These are phyloP conservation scores for Danionella dracula DNA, from an alignment of 2,797 vertebrate species.

Conservation along the genomic window DNA sequence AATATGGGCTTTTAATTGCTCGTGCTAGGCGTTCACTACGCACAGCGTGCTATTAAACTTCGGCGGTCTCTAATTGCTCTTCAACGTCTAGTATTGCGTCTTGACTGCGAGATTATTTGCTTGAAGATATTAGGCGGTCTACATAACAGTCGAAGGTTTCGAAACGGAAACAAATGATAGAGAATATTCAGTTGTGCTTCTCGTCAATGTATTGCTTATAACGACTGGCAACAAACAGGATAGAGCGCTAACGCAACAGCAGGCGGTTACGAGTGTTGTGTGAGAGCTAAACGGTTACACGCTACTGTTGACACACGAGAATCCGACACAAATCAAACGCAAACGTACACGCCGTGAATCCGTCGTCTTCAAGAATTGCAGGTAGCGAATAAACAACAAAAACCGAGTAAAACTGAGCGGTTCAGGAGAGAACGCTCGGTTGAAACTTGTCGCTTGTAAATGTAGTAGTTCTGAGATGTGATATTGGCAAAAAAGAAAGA, in stretches of 20 bases:
- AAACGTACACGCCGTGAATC: slow-evolving; percentile 47
- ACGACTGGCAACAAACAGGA: slow-evolving; percentile 20
- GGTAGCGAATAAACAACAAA: slow-evolving; percentile 39
- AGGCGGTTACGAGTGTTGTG: slow-evolving; percentile 6
- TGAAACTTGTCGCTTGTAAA: neutral
- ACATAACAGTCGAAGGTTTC: slow-evolving; percentile 35
- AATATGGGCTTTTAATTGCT: slow-evolving; percentile 21
- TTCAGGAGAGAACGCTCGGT: slow-evolving; percentile 33
- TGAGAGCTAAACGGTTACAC: slow-evolving; percentile 17
- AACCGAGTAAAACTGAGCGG: slow-evolving; percentile 34
- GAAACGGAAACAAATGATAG: neutral
- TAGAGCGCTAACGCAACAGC: neutral
- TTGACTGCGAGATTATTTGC: slow-evolving; percentile 25
- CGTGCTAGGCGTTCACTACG: slow-evolving; percentile 7
- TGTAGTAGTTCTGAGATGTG: slow-evolving; percentile 10
- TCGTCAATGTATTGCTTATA: slow-evolving; percentile 42
- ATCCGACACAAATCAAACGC: slow-evolving; percentile 43
- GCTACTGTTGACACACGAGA: slow-evolving; percentile 23
- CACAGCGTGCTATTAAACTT: slow-evolving; percentile 19
- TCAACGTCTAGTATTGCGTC: slow-evolving; percentile 37
- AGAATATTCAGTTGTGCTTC: slow-evolving; percentile 31
- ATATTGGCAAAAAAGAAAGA: slow-evolving; percentile 26
- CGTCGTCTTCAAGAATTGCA: slow-evolving; percentile 40
- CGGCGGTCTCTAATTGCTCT: slow-evolving; percentile 34
- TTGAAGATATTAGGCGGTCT: neutral